Base-by-base conservation (phyloP, 1,140 invertebrate genomes). In the Cryptotermes secundus region DNA sequence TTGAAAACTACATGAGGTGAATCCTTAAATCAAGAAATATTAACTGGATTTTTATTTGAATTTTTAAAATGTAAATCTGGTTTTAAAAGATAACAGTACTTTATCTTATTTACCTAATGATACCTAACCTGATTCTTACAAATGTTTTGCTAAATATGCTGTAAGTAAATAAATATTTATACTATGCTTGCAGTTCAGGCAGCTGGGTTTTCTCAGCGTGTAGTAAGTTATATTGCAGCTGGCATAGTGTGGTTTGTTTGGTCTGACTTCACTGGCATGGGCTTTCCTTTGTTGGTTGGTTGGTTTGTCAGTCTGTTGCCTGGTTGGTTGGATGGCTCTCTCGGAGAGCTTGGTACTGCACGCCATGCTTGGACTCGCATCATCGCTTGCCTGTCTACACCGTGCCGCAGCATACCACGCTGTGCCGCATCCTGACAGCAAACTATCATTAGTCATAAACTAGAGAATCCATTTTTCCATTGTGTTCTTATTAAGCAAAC, bases 401-500 rank as follows among this genome's bases (percentile, higher is more conserved):
- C 59, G 59, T 72, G 59, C 59, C 59, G 59, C 26, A 31, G 26
- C 59, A 38, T 82, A 38, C 81, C 81, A 31, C 26, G 36, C 38
- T 38, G 38, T 45, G 81, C 81, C 38, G 34, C 72, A 81, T 85
- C 42, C 83, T 72, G 80, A 82, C 85, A 83, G 84, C 85, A 35
- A 81, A 81, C 83, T 83, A 86, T 86, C 86, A 86, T 86, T 86
- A 86, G 84, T 86, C 86, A 86, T 86, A 85, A 85, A 85, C 82
- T 45, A 83, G 82, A 84, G 85, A 86, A 85, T 86, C 85, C 86
- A 86, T 86, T 86, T 86, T 86, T 86, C 85, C 85, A 86, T 86
- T 86, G 86, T 86, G 85, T 86, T 86, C 84, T 86, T 86, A 86
- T 86, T 86, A 86, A 85, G 84, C 84, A 86, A 85, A 79, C 84